Evolutionary conservation across 2,888 invertebrate species (phyloP).

Genomic region (Lasioglossum zephyrum): DNA sequence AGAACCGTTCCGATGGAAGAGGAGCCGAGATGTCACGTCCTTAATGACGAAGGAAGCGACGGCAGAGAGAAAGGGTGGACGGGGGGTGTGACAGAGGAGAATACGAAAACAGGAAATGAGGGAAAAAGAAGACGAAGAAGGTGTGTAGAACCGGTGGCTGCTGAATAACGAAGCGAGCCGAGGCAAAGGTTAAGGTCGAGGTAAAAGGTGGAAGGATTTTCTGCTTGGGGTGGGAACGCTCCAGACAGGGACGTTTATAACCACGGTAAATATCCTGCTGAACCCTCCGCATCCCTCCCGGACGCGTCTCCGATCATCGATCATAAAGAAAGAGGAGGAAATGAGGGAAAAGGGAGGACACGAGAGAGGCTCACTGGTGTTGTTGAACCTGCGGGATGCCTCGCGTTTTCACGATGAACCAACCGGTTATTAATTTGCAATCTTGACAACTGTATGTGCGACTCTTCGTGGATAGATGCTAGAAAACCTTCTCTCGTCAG

Average conservation of each 20-base stretch:
- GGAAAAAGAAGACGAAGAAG: constrained; percentile 30
- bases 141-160: constrained; percentile 28
- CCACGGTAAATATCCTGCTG: constrained; percentile 78
- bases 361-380: constrained; percentile 21
- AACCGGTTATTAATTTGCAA: constrained; percentile 3
- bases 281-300: constrained; percentile 41
- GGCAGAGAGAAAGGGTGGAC: neutral
- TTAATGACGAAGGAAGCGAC: constrained; percentile 42
- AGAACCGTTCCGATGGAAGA: constrained; percentile 7
- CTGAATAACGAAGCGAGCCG: constrained; percentile 39
- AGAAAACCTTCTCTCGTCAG: neutral
- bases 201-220: constrained; percentile 34
- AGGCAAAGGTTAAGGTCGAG: constrained; percentile 37
- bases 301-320: constrained; percentile 41
- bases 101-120: constrained; percentile 43
- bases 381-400: neutral
- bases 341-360: constrained; percentile 33
- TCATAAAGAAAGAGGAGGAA: constrained; percentile 63
- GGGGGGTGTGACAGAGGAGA: neutral
- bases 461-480: neutral
- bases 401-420: neutral
- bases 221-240: constrained; percentile 42
- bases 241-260: constrained; percentile 78
- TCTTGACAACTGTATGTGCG: neutral
- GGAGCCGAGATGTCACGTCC: constrained; percentile 43